Percentiles rank a stretch among this genome's conserved stretches.
These are phyloP conservation scores for Trachelus iudaicus DNA, from an alignment of 2,888 invertebrate species.

Conservation along the genomic window DNA sequence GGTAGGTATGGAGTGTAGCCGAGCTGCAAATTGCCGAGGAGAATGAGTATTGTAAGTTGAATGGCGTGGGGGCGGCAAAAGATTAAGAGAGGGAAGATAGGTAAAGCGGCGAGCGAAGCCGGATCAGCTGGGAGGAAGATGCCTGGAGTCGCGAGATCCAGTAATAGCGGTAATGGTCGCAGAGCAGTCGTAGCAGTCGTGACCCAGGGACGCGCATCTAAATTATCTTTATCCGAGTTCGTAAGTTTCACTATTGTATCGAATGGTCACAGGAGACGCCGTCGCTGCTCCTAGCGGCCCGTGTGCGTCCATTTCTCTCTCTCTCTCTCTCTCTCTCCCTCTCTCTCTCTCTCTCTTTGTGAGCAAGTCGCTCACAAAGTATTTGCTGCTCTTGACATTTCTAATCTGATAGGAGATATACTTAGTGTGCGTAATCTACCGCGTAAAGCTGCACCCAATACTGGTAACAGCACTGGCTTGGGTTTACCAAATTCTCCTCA, in stretches of 20 bases:
- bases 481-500: too few species aligned
- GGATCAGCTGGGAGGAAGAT: too few species aligned
- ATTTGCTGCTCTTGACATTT: too few species aligned
- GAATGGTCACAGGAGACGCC: conserved; percentile 2
- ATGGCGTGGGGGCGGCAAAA: conserved; percentile 6
- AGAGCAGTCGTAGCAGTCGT: conserved; percentile 37
- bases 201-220: conserved; percentile 55
- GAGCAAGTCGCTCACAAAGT: too few species aligned
- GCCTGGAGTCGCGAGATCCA: conserved; percentile 36
- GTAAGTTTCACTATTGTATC: conserved; percentile 44
- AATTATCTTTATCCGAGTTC: conserved; percentile 48
- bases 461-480: too few species aligned
- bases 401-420: too few species aligned
- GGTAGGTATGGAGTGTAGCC: too few species aligned
- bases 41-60: conserved; percentile 17
- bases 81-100: conserved; percentile 12
- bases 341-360: too few species aligned
- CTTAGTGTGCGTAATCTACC: too few species aligned
- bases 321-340: too few species aligned
- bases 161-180: conserved; percentile 53
- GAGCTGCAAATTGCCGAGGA: conserved; percentile 13
- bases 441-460: too few species aligned
- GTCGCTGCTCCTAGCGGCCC: neutral
- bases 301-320: too few species aligned
- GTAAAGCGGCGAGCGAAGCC: neutral